These are phyloP conservation scores for Oegoconia quadripuncta DNA, from an alignment of 2,888 invertebrate species.

Conservation along the genomic window DNA sequence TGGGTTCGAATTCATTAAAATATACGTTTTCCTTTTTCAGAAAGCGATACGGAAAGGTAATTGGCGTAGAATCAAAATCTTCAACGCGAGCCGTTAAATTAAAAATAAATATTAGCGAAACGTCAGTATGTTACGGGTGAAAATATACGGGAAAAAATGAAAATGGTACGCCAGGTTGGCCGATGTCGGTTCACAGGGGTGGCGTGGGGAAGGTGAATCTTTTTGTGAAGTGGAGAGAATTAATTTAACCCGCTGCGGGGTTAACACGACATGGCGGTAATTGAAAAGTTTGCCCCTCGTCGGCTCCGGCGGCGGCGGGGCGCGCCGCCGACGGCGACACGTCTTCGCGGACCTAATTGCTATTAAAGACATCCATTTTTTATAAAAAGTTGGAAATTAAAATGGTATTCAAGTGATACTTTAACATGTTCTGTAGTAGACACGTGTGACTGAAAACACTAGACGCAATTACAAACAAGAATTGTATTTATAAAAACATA, in stretches of 20 bases:
- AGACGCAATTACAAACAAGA: no score
- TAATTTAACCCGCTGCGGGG: slow-evolving; percentile 80
- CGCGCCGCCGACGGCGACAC: slow-evolving; percentile 48
- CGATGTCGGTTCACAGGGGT: slow-evolving; percentile 58
- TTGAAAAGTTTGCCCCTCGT: slow-evolving; percentile 79
- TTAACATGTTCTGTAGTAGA: no score
- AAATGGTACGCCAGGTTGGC: slow-evolving; percentile 40
- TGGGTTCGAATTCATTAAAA: slow-evolving; percentile 48
- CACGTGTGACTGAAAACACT: no score
- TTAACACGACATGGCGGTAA: slow-evolving; percentile 77
- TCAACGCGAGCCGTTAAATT: slow-evolving; percentile 72
- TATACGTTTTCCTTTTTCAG: slow-evolving; percentile 50
- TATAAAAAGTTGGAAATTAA: background rate
- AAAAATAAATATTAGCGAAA: slow-evolving; percentile 78
- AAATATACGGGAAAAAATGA: slow-evolving; percentile 57
- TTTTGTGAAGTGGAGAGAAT: slow-evolving; percentile 79
- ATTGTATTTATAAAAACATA: no score
- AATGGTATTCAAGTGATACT: no score
- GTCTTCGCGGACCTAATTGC: background rate
- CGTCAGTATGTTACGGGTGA: slow-evolving; percentile 75
- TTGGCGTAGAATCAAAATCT: slow-evolving; percentile 63
- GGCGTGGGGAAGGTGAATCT: slow-evolving; percentile 71
- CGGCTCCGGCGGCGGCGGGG: slow-evolving; percentile 55
- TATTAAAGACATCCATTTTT: background rate
- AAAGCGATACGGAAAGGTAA: slow-evolving; percentile 65